Evolutionary conservation across 2,888 invertebrate species (phyloP).

Genomic region (Drosophila silvestris): DNA sequence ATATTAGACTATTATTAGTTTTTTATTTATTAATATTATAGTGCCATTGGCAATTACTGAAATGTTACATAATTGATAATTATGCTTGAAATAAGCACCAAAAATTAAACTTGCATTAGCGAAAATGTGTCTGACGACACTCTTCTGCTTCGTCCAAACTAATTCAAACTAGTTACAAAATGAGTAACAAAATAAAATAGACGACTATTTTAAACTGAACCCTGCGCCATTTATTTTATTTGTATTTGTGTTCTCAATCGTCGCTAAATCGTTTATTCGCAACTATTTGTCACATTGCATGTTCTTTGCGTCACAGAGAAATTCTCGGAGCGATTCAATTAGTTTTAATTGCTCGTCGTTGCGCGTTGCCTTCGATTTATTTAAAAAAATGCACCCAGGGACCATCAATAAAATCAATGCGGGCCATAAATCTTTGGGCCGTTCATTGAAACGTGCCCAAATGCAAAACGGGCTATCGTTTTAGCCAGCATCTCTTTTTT

Average conservation of each 20-base stretch:
- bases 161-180: not conserved
- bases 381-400: conserved; percentile 53
- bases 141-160: not conserved
- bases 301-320: conserved; percentile 20
- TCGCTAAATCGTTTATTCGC: conserved; percentile 28
- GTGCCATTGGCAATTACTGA: not conserved
- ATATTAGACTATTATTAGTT: not conserved
- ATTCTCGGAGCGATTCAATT: conserved; percentile 67
- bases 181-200: not conserved
- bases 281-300: conserved; percentile 55
- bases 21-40: not conserved
- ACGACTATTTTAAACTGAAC: not conserved
- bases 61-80: not conserved
- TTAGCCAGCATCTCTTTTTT: conserved; percentile 36
- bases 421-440: conserved; percentile 81
- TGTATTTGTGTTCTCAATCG: conserved; percentile 3
- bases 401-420: conserved; percentile 83
- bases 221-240: not conserved
- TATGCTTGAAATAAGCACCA: not conserved
- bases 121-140: not conserved
- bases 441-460: conserved; percentile 70
- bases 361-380: conserved; percentile 56
- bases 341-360: conserved; percentile 71
- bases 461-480: conserved; percentile 53
- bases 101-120: not conserved